phyloP scores from a whole-genome alignment of 2,797 vertebrate genomes.

The Ctenochaetus hawaiiensis region DNA sequence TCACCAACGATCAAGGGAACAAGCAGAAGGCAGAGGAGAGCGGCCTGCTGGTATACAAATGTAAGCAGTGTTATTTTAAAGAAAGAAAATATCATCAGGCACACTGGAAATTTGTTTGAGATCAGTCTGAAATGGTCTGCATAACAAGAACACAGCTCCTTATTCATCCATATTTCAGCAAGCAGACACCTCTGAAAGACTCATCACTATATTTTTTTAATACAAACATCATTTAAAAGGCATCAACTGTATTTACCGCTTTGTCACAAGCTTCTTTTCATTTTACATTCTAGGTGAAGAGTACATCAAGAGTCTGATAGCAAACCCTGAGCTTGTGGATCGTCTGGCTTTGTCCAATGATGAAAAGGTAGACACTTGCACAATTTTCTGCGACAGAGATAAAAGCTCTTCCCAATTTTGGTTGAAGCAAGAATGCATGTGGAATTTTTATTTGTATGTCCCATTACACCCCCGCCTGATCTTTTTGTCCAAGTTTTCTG shows the following conservation, averaged over 20 bases:
- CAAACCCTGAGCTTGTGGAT: conserved; percentile 95
- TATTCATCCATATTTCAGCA: no score
- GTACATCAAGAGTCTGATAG: conserved; percentile 93
- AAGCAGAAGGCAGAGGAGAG: conserved; percentile 91
- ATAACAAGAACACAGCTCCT: no score
- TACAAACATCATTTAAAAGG: not conserved
- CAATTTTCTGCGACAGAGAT: not conserved
- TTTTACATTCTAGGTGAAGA: conserved; percentile 89
- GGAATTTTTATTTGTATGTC: not conserved
- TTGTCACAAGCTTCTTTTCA: conserved; percentile 21
- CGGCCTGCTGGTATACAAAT: conserved; percentile 90
- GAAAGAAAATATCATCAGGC: not conserved
- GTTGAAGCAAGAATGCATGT: not conserved
- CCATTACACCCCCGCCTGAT: not conserved
- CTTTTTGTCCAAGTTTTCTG: not conserved
- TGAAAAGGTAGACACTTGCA: conserved; percentile 85
- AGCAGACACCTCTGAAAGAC: no score
- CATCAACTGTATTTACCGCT: not conserved
- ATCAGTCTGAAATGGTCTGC: no score
- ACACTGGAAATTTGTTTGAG: no score
- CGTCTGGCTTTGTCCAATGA: conserved; percentile 91
- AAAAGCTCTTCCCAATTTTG: not conserved
- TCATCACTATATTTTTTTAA: not conserved
- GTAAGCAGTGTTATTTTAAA: conserved; percentile 77
- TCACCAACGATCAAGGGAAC: conserved; percentile 94